phyloP scores from a whole-genome alignment of 2,888 invertebrate genomes.

The Lucinisca nassula region DNA sequence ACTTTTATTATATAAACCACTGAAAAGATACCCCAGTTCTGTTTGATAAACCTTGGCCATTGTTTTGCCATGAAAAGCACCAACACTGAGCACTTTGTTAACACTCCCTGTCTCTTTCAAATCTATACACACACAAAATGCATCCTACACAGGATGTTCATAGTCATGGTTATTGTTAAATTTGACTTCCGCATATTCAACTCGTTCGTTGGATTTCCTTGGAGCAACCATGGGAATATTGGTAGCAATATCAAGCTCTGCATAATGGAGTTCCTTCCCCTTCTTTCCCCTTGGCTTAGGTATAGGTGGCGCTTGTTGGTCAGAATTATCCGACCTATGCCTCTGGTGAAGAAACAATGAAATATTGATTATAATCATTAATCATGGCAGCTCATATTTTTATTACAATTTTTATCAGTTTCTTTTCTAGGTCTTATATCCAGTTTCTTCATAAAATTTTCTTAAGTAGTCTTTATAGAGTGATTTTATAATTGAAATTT shows the following conservation, averaged over 20 bases:
- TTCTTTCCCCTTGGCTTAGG: slow-evolving; percentile 21
- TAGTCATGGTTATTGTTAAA: slow-evolving; percentile 19
- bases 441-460: too few relatives aligned
- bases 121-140: too few relatives aligned
- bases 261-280: slow-evolving; percentile 61
- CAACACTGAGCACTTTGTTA: too few relatives aligned
- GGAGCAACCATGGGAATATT: slow-evolving; percentile 32
- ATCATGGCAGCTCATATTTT: slow-evolving; percentile 29
- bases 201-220: slow-evolving; percentile 33
- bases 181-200: slow-evolving; percentile 64
- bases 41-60: too few relatives aligned
- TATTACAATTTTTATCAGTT: background rate
- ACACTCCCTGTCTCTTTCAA: too few relatives aligned
- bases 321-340: background rate
- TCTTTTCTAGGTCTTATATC: too few relatives aligned
- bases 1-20: too few relatives aligned
- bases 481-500: too few relatives aligned
- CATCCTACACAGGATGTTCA: background rate
- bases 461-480: too few relatives aligned
- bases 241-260: slow-evolving; percentile 54
- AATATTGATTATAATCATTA: slow-evolving; percentile 23
- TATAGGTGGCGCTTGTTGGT: slow-evolving; percentile 17
- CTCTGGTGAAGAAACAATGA: slow-evolving; percentile 50
- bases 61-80: too few relatives aligned
- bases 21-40: too few relatives aligned